Evolutionary conservation across 2,797 vertebrate species (phyloP), one percentile per base, ranked within the genome.

Genomic region (Pelodytes ibericus): DNA sequence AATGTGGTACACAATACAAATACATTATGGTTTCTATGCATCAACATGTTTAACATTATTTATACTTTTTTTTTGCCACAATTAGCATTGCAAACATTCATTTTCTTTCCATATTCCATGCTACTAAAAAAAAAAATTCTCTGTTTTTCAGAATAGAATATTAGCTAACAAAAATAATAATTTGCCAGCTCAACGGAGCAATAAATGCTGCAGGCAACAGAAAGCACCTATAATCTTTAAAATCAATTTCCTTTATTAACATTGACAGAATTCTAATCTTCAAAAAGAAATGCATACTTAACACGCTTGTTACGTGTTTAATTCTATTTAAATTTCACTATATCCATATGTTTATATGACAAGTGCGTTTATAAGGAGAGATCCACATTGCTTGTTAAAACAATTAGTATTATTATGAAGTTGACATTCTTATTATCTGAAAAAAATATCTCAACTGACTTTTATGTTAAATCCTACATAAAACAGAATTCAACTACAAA

Each of bases 231-330:
- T 69, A 75, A 76, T 76, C 74, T 70, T 63, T 62, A 60, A 31
- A 70, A 76, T 76, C 65, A 76, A 76, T 76, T 56, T n/a, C 24
- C 22, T 76, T 75, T 53, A 75, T 68, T 70, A 70, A 62, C 57
- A 62, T 24, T 69, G 74, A 63, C 31, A 39, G 25, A 51, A 76
- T 71, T 57, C 61, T 76, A 29, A 70, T 76, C 25, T 24, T n/a
- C 58, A 69, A 24, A 62, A 60, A 3, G 18, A 9, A 33, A 3
- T 11, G 31, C 16, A 53, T 47, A 30, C 27, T 56, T 39, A 31
- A 63, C 74, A 30, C 36, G 18, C 30, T 39, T 18, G 22, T 51
- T 47, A 70, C 59, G 44, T 57, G 25, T 56, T 39, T 36, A n/a
- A 62, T 68, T 74, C 56, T 16, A 30, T 66, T 65, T 63, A 27